Base-by-base conservation (phyloP, 2,113 vertebrate genomes). In the Cochlearius cochlearius region DNA sequence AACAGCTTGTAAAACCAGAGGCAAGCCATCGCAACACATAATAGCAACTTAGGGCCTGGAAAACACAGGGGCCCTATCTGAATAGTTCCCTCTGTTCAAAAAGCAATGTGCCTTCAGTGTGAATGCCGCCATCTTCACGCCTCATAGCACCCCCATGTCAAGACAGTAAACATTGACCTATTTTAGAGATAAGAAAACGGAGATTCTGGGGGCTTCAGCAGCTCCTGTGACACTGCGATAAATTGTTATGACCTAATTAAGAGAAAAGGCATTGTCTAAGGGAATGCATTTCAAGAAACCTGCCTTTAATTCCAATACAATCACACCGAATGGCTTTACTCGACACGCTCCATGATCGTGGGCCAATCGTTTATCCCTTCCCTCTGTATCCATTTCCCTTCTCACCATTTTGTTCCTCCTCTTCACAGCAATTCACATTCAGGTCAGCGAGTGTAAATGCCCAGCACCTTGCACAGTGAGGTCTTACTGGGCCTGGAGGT, bases 341-440 rank as follows among this genome's bases (percentile, higher is more conserved):
- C 2, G 0, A 23, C 55, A 23, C 0, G 18, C 43, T 45, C 50
- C 13, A 0, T 5, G 21, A 19, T 15, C 1, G 0, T 4, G 39
- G n/a, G 30, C 11, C 30, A 18, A 7, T 15, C n/a, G 0, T 23
- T 64, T 32, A 49, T 16, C 52, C 71, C 32, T 64, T 76, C 76
- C 34, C 50, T n/a, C 36, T 7, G 12, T 4, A 47, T 23, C 64
- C 62, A 8, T 36, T 41, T 81, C 72, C 73, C 56, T 55, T 12
- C 66, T 43, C 41, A 43, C 11, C 38, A 6, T 20, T 36, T 52
- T 23, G 15, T 32, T 52, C 45, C 39, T 49, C 45, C 32, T 41
- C 74, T 15, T 30, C 27, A 2, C 0, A 12, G 38, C 29, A 34
- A 15, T 15, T 30, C 32, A 7, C 38, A 1, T 4, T 1, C 12